These are phyloP conservation scores for Pollenia angustigena DNA, from an alignment of 2,888 invertebrate species.

Conservation along the genomic window DNA sequence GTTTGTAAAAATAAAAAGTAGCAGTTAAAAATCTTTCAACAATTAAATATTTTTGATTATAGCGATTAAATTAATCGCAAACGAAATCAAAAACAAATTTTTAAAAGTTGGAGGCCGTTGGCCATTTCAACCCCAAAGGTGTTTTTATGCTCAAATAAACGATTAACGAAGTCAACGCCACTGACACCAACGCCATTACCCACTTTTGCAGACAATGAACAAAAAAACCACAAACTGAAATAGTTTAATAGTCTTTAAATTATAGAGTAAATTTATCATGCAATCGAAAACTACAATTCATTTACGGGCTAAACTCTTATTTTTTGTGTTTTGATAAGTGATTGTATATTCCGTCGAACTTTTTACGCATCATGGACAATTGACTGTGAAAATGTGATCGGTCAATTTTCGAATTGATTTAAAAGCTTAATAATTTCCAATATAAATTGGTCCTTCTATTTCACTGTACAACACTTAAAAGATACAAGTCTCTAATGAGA, in stretches of 20 bases:
- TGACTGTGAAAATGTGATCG: conserved; percentile 29
- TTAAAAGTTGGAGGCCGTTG: neutral
- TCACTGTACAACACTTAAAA: too few relatives aligned
- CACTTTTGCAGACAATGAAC: neutral
- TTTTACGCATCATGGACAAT: neutral
- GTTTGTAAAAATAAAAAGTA: too few relatives aligned
- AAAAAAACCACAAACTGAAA: neutral
- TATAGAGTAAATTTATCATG: conserved; percentile 41
- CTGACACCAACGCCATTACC: neutral
- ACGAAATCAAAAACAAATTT: neutral
- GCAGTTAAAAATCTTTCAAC: too few relatives aligned
- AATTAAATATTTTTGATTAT: too few relatives aligned
- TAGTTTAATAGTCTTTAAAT: conserved; percentile 26
- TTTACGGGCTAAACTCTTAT: conserved; percentile 41
- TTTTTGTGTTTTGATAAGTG: neutral
- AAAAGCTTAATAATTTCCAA: neutral
- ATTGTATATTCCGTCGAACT: neutral
- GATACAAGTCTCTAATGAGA: too few relatives aligned
- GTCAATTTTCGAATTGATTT: conserved; percentile 20
- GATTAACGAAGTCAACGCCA: conserved; percentile 22
- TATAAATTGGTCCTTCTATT: conserved; percentile 6
- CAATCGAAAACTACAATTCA: conserved; percentile 43
- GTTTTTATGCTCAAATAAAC: conserved; percentile 9
- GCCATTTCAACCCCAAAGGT: neutral
- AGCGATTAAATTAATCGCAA: too few relatives aligned